phyloP scores from a whole-genome alignment of 1,140 invertebrate genomes.

The Lordiphosa clarofinis region DNA sequence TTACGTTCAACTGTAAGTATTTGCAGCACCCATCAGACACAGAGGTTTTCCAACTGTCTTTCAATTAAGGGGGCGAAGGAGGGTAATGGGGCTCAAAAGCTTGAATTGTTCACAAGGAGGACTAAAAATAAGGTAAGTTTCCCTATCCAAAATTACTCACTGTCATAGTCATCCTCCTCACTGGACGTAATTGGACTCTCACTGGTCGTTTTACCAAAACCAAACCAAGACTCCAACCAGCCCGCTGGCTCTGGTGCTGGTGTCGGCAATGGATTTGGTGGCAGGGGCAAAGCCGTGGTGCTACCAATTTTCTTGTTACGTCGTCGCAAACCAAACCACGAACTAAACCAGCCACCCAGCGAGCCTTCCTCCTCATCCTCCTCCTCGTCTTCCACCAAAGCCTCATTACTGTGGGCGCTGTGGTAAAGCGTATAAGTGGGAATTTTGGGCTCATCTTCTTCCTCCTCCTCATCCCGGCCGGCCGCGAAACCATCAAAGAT shows the following conservation, averaged over 20 bases:
- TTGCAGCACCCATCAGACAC: too few relatives aligned
- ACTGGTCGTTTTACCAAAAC: conserved; percentile 42
- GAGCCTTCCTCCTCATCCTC: conserved; percentile 25
- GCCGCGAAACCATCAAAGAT: conserved; percentile 52
- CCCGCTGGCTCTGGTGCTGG: conserved; percentile 43
- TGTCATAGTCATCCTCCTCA: conserved; percentile 64
- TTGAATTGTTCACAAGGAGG: too few relatives aligned
- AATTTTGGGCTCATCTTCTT: conserved; percentile 27
- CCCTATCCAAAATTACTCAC: too few relatives aligned
- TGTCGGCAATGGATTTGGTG: conserved; percentile 13
- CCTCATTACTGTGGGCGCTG: conserved; percentile 56
- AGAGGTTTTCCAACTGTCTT: too few relatives aligned
- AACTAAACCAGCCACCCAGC: conserved; percentile 63
- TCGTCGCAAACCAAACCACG: conserved; percentile 60
- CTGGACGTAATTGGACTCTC: conserved; percentile 11
- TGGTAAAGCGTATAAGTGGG: conserved; percentile 71
- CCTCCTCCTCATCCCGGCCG: conserved; percentile 24
- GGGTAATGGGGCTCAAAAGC: too few relatives aligned
- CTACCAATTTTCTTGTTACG: conserved; percentile 64
- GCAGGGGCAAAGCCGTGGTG: conserved; percentile 36
- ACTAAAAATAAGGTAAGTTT: too few relatives aligned
- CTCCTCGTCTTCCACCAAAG: conserved; percentile 14
- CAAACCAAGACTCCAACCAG: conserved; percentile 71
- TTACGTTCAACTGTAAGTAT: too few relatives aligned
- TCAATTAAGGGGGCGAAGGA: too few relatives aligned